phyloP scores from a whole-genome alignment of 1,140 invertebrate species.

The Euglossa dilemma region DNA sequence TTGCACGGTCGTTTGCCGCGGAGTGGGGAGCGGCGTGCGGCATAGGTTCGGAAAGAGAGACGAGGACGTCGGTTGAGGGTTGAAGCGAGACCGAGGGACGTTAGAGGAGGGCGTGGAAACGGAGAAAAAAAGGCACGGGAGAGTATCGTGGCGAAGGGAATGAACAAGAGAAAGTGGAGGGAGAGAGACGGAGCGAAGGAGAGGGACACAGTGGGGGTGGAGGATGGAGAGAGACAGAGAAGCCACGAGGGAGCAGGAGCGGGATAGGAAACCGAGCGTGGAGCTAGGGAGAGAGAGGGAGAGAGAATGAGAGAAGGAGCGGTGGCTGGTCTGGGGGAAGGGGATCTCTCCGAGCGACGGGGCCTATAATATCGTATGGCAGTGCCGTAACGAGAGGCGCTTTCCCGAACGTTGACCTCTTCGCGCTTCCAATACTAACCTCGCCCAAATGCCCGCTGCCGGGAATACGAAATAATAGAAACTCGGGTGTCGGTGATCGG shows the following conservation, averaged over 20 bases:
- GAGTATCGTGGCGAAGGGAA: conserved; percentile 26
- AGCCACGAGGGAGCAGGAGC: background rate
- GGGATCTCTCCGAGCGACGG: conserved; percentile 57
- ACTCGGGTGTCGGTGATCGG: conserved; percentile 20
- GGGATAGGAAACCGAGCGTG: background rate
- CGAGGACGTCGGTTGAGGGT: no score
- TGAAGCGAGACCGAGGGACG: background rate
- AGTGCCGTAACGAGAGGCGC: conserved; percentile 71
- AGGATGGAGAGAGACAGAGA: background rate
- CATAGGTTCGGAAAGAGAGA: background rate
- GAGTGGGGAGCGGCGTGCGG: background rate
- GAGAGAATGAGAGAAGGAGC: background rate
- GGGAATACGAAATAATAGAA: conserved; percentile 65
- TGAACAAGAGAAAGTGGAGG: conserved; percentile 25
- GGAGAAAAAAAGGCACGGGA: conserved; percentile 18
- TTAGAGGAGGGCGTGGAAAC: conserved; percentile 9
- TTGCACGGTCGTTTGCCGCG: background rate
- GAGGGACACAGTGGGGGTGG: background rate
- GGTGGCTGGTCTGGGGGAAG: background rate
- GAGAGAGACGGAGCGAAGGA: background rate
- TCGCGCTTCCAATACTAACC: conserved; percentile 77
- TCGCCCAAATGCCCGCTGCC: conserved; percentile 69
- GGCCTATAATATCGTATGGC: conserved; percentile 64
- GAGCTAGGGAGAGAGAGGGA: conserved; percentile 45
- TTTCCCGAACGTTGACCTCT: conserved; percentile 80